Evolutionary conservation across 2,797 vertebrate genomes (phyloP), one percentile per base, ranked within the genome.

Genomic region (Harpagifer antarcticus): DNA sequence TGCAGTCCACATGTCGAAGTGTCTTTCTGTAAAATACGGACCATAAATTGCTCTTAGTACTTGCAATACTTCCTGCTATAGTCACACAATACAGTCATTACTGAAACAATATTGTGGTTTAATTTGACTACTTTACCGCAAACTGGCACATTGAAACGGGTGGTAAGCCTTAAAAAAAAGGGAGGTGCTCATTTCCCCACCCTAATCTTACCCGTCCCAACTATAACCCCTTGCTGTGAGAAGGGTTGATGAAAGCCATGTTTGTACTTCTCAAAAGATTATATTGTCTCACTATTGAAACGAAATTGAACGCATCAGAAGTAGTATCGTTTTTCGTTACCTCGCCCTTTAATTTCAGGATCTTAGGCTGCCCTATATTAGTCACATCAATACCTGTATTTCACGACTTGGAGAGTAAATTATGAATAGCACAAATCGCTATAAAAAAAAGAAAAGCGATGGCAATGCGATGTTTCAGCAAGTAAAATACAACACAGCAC

Each of bases 81-180:
- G 9, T 40, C 23, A 53, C 9, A 53, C 13, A 3, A 49, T 31
- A 49, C 1, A 37, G 20, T 5, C 2, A 2, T 63, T 27, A 55
- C 12, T 0, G 2, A 20, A 43, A 60, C 66, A n/a, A 3, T 0
- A 9, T 7, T 13, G 0, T 0, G 12, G 27, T 27, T 27, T 27
- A 37, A 37, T 37, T 37, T 37, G 33, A 37, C 7, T 43, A 40
- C 13, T 45, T 50, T 15, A 73, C 47, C 17, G 20, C 53, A 62
- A 27, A n/a, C n/a, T 59, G 53, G 3, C 54, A 23, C 68, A 3
- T 17, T 1, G 62, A 64, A 83, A 64, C 4, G 1, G 57, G 75
- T 48, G 61, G 56, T 6, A 14, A 49, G 31, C 33, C 0, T 53
- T 10, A 12, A n/a, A 12, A 8, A 55, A 45, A 3, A 62, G 49